Base-by-base conservation (phyloP, 1,140 invertebrate species). In the Sinella curviseta region DNA sequence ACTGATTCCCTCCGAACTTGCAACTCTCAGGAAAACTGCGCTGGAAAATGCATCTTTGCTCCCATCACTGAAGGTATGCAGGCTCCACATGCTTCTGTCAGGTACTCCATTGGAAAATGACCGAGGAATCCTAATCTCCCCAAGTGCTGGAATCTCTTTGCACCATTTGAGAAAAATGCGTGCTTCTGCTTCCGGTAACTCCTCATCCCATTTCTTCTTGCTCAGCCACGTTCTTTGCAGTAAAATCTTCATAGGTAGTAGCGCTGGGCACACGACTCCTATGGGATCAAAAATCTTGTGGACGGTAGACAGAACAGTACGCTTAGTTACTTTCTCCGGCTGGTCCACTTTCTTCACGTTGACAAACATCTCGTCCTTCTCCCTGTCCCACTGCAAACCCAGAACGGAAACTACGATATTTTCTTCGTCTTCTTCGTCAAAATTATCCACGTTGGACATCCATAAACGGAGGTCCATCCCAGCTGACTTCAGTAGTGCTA, bases 91-190 rank as follows among this genome's bases (percentile, higher is more conserved):
- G n/a, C n/a, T n/a, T n/a, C n/a, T n/a, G n/a, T n/a, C n/a, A n/a
- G n/a, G n/a, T n/a, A n/a, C n/a, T n/a, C n/a, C n/a, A n/a, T n/a
- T n/a, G n/a, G n/a, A n/a, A n/a, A n/a, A n/a, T n/a, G n/a, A n/a
- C n/a, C n/a, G n/a, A n/a, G n/a, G n/a, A n/a, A 17, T 48, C 39
- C 17, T 48, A 8, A 48, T 48, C 17, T 4, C 39, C 17, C 17
- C 39, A 33, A 85, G 77, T 39, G 60, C 70, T 31, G 30, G 0
- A 26, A 85, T 77, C 67, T 84, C 36, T 24, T 82, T 34, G 17
- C 74, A 39, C 82, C 84, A 85, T n/a, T 78, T 77, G 17, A 77
- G n/a, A 74, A 85, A 84, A 67, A 78, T 74, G 0, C 30, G 39
- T 39, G 33, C 77, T 4, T 78, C 78, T 16, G 73, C 84, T 54